Base-by-base conservation (phyloP, 2,113 vertebrate genomes). In the Catharus bicknelli region DNA sequence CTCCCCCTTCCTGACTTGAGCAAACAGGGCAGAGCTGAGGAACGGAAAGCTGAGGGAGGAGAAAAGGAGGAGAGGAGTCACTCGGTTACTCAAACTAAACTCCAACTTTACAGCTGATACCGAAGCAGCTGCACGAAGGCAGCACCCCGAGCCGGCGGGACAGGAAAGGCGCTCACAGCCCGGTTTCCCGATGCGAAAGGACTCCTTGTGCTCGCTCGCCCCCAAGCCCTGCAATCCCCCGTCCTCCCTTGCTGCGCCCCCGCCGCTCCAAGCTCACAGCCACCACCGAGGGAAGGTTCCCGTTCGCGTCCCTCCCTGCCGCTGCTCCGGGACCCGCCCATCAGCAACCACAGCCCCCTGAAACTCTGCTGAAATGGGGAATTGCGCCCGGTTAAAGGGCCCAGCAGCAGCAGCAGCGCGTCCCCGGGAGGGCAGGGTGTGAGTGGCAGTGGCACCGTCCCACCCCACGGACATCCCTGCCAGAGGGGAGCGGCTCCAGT, bases 1-100 rank as follows among this genome's bases (percentile, higher is more conserved):
- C 96, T 95, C 95, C 96, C 88, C 79, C 91, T 95, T 95, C 94
- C 95, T 64, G 90, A 91, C 90, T 96, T 91, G 74, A 94, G 88
- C 94, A 95, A 94, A 93, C 84, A 92, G 43, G 89, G 83, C 82
- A 68, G 81, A 92, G 74, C 53, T 29, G 76, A 91, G 90, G 82
- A 90, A 96, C 43, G 91, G 90, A 92, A 96, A 96, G 66, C 7
- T 0, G 59, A 94, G 95, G 88, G 95, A 89, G 88, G 86, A 92
- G 90, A 70, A 75, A 89, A 79, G 53, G 36, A 80, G 63, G 48
- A 58, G 54, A 85, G 79, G 66, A 94, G 90, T 82, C 73, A 25
- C 57, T 90, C 9, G 7, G 29, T 67, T 50, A 72, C 75, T 88
- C 93, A 51, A 48, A 81, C 67, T 67, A 38, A 80, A 48, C 82